A percentile compares a stretch with the other conserved stretches of the same genome.
Conservation (phyloP, 1,140 invertebrate genomes). For the Pseudobourletiella spinata region DNA sequence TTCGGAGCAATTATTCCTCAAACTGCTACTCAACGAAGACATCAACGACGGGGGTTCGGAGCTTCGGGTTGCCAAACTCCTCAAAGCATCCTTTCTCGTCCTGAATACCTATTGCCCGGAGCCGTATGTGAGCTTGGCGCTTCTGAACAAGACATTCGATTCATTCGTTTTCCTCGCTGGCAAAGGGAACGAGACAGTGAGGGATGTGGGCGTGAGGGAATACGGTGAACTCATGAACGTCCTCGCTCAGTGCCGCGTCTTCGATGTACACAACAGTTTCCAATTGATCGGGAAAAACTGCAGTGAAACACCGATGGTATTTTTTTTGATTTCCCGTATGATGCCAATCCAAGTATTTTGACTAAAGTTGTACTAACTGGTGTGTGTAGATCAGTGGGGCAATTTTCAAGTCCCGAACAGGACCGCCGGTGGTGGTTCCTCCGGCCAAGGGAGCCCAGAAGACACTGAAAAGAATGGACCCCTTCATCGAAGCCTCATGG, state of each 20-base stretch:
- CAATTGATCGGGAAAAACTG: background rate
- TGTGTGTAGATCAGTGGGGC: background rate
- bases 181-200: background rate
- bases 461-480: background rate
- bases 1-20: background rate
- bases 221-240: background rate
- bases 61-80: background rate
- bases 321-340: no score
- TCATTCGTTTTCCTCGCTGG: background rate
- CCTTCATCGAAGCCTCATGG: constrained; percentile 1
- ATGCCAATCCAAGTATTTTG: no score
- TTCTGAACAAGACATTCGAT: background rate
- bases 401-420: background rate
- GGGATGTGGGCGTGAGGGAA: background rate
- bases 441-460: no score
- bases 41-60: background rate
- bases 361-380: background rate
- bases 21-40: background rate
- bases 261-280: background rate
- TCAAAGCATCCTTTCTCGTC: background rate
- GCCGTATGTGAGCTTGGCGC: background rate
- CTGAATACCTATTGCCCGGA: background rate
- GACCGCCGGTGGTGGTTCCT: no score
- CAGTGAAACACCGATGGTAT: background rate
- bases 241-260: background rate